phyloP scores from a whole-genome alignment of 2,797 vertebrate species.

The Pipistrellus pipistrellus region DNA sequence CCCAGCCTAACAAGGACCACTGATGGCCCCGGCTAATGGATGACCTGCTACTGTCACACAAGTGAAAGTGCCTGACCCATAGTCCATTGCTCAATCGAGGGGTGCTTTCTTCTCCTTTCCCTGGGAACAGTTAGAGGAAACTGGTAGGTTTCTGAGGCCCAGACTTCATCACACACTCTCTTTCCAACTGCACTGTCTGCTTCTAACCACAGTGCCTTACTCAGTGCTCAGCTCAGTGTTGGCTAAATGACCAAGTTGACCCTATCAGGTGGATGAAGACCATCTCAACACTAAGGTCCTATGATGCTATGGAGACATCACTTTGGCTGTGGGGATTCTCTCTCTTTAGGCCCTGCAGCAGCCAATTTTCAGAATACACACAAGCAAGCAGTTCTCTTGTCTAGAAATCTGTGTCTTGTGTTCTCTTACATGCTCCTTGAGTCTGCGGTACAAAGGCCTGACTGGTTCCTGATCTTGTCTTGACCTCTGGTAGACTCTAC shows the following conservation, averaged over 20 bases:
- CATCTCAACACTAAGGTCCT: not conserved
- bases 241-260: not conserved
- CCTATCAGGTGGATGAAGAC: not conserved
- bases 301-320: not conserved
- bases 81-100: not conserved
- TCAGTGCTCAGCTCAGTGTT: not conserved
- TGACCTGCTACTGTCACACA: not conserved
- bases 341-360: not conserved
- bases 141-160: not conserved
- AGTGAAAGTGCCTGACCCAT: not conserved
- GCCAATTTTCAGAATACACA: not conserved
- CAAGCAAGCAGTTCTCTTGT: not conserved
- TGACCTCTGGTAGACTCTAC: not conserved
- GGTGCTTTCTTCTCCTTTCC: not conserved
- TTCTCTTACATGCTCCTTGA: not conserved
- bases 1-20: not conserved
- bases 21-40: not conserved
- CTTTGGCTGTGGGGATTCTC: not conserved
- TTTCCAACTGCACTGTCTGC: not conserved
- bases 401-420: not conserved
- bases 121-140: constrained; percentile 25
- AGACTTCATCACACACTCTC: not conserved
- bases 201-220: not conserved
- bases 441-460: not conserved
- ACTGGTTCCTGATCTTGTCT: not conserved